These are phyloP conservation scores for Hirtodrosophila alboralis DNA, from an alignment of 2,888 invertebrate genomes.

Conservation along the genomic window DNA sequence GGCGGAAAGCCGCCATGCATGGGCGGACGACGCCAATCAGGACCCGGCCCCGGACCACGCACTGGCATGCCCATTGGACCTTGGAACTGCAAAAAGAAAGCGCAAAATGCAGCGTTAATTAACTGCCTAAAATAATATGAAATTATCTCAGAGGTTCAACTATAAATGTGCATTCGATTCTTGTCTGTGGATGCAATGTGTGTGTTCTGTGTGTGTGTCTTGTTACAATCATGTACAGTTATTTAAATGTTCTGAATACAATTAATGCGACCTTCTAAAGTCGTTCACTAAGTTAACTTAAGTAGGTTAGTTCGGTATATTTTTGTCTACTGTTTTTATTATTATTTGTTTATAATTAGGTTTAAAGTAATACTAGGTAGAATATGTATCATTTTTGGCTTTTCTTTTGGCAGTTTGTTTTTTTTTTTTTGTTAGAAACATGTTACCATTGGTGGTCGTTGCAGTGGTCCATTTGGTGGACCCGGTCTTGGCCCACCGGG, in stretches of 20 bases:
- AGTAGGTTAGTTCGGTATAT: conserved; percentile 58
- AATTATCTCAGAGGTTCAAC: conserved; percentile 12
- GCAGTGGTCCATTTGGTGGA: conserved; percentile 85
- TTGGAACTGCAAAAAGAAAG: conserved; percentile 80
- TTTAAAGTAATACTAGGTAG: conserved; percentile 33
- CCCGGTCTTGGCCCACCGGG: conserved; percentile 85
- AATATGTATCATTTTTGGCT: conserved; percentile 21
- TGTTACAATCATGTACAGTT: conserved; percentile 55
- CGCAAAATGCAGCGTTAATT: conserved; percentile 17
- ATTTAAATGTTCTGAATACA: conserved; percentile 78
- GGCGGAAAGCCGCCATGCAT: conserved; percentile 88
- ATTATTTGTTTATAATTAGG: conserved; percentile 40
- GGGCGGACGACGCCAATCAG: conserved; percentile 91
- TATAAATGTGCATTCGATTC: conserved; percentile 21
- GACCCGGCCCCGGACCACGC: conserved; percentile 87
- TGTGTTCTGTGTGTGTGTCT: conserved; percentile 22
- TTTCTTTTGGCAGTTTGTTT: conserved; percentile 17
- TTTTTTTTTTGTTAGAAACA: conserved; percentile 43
- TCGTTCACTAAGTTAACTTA: conserved; percentile 67
- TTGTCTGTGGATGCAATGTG: conserved; percentile 11
- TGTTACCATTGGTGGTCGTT: conserved; percentile 87
- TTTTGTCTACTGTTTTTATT: conserved; percentile 30
- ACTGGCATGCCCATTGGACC: conserved; percentile 85
- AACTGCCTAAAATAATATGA: background rate
- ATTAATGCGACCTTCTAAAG: conserved; percentile 52